phyloP scores from a whole-genome alignment of 2,113 vertebrate genomes.

The Camelus bactrianus region DNA sequence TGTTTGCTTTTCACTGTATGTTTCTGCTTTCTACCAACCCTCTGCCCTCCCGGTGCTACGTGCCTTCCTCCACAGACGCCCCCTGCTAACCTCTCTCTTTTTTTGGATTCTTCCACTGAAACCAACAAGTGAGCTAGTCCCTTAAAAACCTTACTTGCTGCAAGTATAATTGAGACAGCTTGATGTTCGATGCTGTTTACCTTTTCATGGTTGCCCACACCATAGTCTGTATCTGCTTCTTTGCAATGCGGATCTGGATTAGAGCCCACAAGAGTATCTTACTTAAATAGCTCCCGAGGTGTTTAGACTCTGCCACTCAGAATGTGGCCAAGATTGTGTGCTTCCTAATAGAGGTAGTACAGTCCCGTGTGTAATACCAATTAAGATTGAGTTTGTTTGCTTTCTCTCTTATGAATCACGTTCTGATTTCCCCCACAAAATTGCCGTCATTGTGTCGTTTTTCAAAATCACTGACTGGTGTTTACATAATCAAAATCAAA shows the following conservation, averaged over 20 bases:
- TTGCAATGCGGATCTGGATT: neutral
- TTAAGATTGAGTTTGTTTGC: constrained; percentile 32
- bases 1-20: neutral
- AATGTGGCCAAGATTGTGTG: neutral
- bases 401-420: neutral
- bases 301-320: neutral
- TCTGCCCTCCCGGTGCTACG: neutral
- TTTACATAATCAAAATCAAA: neutral
- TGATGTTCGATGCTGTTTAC: neutral
- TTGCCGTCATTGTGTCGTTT: neutral
- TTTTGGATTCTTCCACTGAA: neutral
- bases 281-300: neutral
- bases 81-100: neutral
- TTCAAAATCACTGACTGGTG: neutral
- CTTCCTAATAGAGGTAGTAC: neutral
- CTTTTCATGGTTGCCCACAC: neutral
- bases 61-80: neutral
- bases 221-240: neutral
- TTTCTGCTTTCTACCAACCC: neutral
- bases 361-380: neutral
- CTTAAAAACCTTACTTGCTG: neutral
- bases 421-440: neutral
- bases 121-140: neutral
- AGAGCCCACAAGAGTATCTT: neutral
- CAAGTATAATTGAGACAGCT: neutral